Evolutionary conservation across 2,797 vertebrate genomes (phyloP), one percentile per base, ranked within the genome.

Genomic region (Coreius guichenoti): DNA sequence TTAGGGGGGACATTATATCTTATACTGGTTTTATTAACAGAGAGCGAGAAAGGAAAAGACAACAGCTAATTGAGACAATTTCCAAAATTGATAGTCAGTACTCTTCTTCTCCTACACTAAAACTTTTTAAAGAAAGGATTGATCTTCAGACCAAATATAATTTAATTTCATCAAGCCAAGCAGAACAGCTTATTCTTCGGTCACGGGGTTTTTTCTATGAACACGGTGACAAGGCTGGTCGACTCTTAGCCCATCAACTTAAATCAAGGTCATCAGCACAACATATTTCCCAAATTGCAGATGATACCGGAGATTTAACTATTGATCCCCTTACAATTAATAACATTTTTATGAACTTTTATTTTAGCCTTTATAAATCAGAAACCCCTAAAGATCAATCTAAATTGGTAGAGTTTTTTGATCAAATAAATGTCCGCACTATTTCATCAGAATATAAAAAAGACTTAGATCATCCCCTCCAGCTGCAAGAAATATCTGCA

Each of bases 1-100:
- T 83, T 8, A 73, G 54, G 69, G 81, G 81, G n/a, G 49, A 83
- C 72, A 83, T 63, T 43, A 83, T 83, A 33, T 54, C 65, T 12
- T 70, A 81, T 43, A 58, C 81, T 23, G 26, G 33, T 54, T 47
- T 39, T 26, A 8, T 19, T 21, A 83, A 74, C 9, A 63, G 17
- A 26, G 33, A 56, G 8, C n/a, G 29, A 3, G 39, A 61, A 54
- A 29, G 7, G 26, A 29, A 39, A 58, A 83, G 54, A 45, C 70
- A 72, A 74, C 9, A 83, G 54, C 8, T 58, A 12, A 83, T 17
- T 26, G 21, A 74, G 31, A 14, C 33, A 5, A 83, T 58, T n/a
- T 72, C 12, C n/a, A 43, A 81, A 26, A n/a, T 72, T 29, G 80
- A 82, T 9, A 11, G 51, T 13, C 49, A 43, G 14, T 54, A 82